phyloP scores from a whole-genome alignment of 2,797 vertebrate genomes.

The Sorex maritimensis region DNA sequence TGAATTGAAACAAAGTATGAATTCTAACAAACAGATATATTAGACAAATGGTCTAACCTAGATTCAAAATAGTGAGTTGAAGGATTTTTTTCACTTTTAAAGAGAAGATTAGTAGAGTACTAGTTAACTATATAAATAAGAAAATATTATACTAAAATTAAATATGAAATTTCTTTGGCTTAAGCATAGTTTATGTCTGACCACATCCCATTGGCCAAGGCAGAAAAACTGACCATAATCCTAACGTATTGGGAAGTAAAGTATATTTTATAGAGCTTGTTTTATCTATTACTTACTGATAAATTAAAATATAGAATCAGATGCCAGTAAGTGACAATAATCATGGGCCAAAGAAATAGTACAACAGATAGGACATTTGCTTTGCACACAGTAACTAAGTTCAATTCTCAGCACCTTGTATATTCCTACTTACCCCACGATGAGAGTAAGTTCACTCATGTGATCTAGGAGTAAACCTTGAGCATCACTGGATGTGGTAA shows the following conservation, averaged over 20 bases:
- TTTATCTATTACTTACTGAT: too few relatives aligned
- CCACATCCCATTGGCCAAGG: background rate
- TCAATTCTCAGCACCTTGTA: too few relatives aligned
- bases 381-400: too few relatives aligned
- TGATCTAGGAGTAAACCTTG: too few relatives aligned
- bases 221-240: background rate
- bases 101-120: background rate
- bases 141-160: background rate
- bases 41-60: background rate
- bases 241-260: background rate
- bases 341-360: too few relatives aligned
- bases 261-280: background rate
- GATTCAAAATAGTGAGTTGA: background rate
- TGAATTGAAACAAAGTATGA: background rate
- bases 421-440: too few relatives aligned
- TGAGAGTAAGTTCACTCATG: too few relatives aligned
- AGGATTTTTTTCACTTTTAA: background rate
- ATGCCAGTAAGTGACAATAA: too few relatives aligned
- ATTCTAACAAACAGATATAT: constrained; percentile 40
- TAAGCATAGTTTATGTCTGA: background rate
- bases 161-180: background rate
- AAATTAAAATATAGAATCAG: too few relatives aligned
- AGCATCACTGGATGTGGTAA: too few relatives aligned
- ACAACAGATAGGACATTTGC: too few relatives aligned
- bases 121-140: background rate